Percentiles rank a stretch among this genome's conserved stretches.
phyloP scores from a whole-genome alignment of 2,113 vertebrate genomes.

The Lethenteron camtschaticum region DNA sequence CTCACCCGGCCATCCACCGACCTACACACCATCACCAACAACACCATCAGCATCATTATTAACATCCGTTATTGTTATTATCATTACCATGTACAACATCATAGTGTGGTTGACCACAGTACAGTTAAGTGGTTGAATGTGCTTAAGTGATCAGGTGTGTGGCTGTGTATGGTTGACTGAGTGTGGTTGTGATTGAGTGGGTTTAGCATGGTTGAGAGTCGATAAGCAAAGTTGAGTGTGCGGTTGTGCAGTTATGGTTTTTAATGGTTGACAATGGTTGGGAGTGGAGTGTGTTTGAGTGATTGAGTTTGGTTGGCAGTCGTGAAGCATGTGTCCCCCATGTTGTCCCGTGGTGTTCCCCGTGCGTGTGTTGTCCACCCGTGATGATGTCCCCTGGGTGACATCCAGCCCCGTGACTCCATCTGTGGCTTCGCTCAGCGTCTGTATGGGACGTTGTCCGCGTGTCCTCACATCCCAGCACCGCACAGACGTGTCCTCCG shows the following conservation, averaged over 20 bases:
- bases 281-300: neutral
- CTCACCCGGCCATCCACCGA: constrained; percentile 41
- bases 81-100: too few species aligned
- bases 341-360: too few species aligned
- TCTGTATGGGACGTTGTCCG: constrained; percentile 29
- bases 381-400: constrained; percentile 44
- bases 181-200: too few species aligned
- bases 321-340: too few species aligned
- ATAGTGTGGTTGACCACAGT: too few species aligned
- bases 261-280: neutral
- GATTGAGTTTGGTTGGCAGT: neutral
- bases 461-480: constrained; percentile 74
- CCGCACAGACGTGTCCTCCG: constrained; percentile 51
- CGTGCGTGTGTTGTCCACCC: constrained; percentile 22
- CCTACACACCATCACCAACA: constrained; percentile 16
- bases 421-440: constrained; percentile 50
- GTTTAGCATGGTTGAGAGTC: too few species aligned
- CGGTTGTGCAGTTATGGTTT: too few species aligned
- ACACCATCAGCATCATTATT: neutral
- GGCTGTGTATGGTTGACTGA: too few species aligned
- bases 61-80: neutral
- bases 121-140: too few species aligned
- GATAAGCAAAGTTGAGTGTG: too few species aligned
- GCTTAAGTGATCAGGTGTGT: too few species aligned
- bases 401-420: constrained; percentile 66